Percentiles rank a stretch among this genome's conserved stretches.
Conservation (phyloP, 2,888 invertebrate genomes). For the Pseudococcus jackbeardsleyi region DNA sequence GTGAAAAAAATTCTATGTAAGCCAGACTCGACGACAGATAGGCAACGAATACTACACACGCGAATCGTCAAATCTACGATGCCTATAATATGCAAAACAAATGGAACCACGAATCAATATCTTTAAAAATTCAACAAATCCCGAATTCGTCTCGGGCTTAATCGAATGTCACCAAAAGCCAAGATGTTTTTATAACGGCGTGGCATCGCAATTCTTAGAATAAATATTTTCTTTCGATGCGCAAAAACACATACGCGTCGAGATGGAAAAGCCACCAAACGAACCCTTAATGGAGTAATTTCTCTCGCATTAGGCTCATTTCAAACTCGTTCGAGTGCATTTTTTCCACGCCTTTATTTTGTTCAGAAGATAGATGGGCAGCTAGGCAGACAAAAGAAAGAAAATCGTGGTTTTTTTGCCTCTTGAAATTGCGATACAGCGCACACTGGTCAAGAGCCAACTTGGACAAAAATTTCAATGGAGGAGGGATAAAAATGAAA, state of each 20-base stretch:
- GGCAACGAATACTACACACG: not conserved
- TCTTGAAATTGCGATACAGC: not conserved
- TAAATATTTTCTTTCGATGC: conserved; percentile 18
- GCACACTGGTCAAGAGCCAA: not conserved
- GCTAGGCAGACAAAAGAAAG: not conserved
- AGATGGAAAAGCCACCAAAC: not conserved
- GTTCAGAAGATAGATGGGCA: not conserved
- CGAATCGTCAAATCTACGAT: not conserved
- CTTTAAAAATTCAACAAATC: conserved; percentile 43
- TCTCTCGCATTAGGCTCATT: conserved; percentile 25
- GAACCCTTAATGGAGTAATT: conserved; percentile 5
- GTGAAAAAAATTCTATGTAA: not conserved
- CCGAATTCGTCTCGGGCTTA: conserved; percentile 16
- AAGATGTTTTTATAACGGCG: not conserved
- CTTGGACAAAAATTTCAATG: too few relatives aligned
- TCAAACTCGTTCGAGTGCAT: conserved; percentile 16
- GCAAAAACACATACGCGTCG: not conserved
- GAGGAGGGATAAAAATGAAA: not conserved
- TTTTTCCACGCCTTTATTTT: not conserved
- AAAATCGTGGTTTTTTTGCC: not conserved
- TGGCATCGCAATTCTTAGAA: not conserved
- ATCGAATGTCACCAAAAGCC: conserved; percentile 43
- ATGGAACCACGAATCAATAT: conserved; percentile 34
- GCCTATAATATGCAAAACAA: conserved; percentile 24
- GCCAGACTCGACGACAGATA: not conserved